phyloP scores from a whole-genome alignment of 2,888 invertebrate genomes.

The Ochlodes sylvanus region DNA sequence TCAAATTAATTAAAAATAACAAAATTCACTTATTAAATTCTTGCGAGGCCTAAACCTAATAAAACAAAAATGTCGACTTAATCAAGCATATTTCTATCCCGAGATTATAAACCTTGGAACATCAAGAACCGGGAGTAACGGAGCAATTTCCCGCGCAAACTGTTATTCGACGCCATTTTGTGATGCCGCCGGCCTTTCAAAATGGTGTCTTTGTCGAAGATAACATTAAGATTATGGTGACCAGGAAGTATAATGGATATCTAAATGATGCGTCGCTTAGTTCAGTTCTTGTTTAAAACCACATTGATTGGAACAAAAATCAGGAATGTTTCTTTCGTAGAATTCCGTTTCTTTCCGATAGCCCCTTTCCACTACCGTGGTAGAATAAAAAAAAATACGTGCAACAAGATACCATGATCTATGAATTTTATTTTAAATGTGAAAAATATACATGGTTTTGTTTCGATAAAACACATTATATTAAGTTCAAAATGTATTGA shows the following conservation, averaged over 20 bases:
- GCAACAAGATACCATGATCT: too few species aligned
- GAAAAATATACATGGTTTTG: too few species aligned
- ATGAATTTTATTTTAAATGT: too few species aligned
- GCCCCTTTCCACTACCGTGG: too few species aligned
- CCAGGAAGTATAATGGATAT: constrained; percentile 4
- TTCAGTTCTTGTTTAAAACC: not conserved
- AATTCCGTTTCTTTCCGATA: too few species aligned
- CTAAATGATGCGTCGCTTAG: constrained; percentile 1
- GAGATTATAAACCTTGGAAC: constrained; percentile 3
- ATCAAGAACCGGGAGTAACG: constrained; percentile 25
- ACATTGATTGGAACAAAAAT: too few species aligned
- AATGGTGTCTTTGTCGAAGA: constrained; percentile 20
- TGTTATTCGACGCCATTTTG: constrained; percentile 20
- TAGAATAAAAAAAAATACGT: too few species aligned
- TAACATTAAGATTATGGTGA: constrained; percentile 10
- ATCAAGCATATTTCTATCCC: constrained; percentile 16
- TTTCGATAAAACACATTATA: too few species aligned
- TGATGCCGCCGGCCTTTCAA: constrained; percentile 25
- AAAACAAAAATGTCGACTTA: constrained; percentile 11
- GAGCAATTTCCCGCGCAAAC: constrained; percentile 18
- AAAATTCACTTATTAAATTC: not conserved
- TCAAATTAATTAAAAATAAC: not conserved
- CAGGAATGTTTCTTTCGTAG: too few species aligned
- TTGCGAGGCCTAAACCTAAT: not conserved
- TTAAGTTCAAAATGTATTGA: too few species aligned